Evolutionary conservation across 1,140 invertebrate species (phyloP), one percentile per base, ranked within the genome.

Genomic region (Drosophila obscura): DNA sequence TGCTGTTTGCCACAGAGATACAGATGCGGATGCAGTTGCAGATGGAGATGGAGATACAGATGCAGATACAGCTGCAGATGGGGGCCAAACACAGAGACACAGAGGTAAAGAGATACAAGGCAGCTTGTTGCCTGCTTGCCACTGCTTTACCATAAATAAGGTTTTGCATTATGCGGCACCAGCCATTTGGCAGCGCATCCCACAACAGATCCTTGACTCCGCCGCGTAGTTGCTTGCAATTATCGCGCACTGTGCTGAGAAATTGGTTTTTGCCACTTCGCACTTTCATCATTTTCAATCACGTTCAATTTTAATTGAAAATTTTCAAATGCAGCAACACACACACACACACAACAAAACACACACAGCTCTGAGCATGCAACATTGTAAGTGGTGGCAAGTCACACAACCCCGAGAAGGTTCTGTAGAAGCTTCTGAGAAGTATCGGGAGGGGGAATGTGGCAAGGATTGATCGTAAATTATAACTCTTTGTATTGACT

Each of bases 261-360:
- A 88, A 88, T 88, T 88, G 83, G 61, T 89, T 88, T 88, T 88
- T 88, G 83, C 83, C 83, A 88, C 83, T 89, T 88, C 80, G 84
- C 79, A 88, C 84, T 88, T 83, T 88, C 84, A 80, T 83, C 80
- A 88, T 88, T 88, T 88, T 88, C 83, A 88, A 88, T 88, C 83
- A 89, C 65, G 83, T 82, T 88, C 84, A 88, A 88, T 88, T 88
- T 88, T 88, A 88, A 88, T 88, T 88, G 83, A 88, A 88, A 88
- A 89, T 80, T 76, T 68, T 80, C 72, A 71, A 71, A 71, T 80
- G 74, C 66, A 66, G 4, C 43, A 57, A 15, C 52, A 44, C 28
- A 65, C 56, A 60, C 56, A 65, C 4, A 24, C 22, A 22, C 22
- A 24, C 2, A 24, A 24, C 35, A 81, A 46, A 56, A 56, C 62